A percentile compares a stretch with the other conserved stretches of the same genome.
phyloP scores from a whole-genome alignment of 2,797 vertebrate genomes.

The Zalophus californianus region DNA sequence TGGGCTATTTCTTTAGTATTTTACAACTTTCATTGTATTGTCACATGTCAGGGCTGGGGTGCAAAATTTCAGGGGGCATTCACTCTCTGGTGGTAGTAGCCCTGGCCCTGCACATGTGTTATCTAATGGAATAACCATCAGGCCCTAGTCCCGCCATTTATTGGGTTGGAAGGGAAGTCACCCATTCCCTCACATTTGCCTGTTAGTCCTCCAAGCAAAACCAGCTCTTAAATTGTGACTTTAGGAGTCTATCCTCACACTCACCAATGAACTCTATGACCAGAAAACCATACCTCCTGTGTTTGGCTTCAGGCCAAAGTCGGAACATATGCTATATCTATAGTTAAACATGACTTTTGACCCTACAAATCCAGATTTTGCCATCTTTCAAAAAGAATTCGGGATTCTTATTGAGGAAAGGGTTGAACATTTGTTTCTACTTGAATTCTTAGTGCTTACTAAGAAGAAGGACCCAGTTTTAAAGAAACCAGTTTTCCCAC shows the following conservation, averaged over 20 bases:
- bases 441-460: background rate
- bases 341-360: background rate
- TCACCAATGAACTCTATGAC: background rate
- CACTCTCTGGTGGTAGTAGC: background rate
- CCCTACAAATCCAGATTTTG: background rate
- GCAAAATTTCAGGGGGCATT: background rate
- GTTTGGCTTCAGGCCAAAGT: background rate
- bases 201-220: slow-evolving; percentile 15
- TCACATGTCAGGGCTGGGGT: background rate
- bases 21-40: background rate
- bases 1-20: background rate
- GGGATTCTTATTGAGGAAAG: slow-evolving; percentile 39
- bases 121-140: background rate
- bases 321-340: background rate
- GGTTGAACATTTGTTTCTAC: background rate
- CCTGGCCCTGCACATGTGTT: background rate
- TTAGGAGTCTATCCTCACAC: background rate
- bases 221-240: slow-evolving; percentile 12
- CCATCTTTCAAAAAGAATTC: slow-evolving; percentile 50
- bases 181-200: background rate
- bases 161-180: slow-evolving; percentile 8
- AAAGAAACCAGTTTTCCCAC: background rate
- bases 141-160: background rate
- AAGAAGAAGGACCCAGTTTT: background rate
- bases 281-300: background rate